phyloP scores from a whole-genome alignment of 2,797 vertebrate genomes.

The Lepilemur ruficaudatus region DNA sequence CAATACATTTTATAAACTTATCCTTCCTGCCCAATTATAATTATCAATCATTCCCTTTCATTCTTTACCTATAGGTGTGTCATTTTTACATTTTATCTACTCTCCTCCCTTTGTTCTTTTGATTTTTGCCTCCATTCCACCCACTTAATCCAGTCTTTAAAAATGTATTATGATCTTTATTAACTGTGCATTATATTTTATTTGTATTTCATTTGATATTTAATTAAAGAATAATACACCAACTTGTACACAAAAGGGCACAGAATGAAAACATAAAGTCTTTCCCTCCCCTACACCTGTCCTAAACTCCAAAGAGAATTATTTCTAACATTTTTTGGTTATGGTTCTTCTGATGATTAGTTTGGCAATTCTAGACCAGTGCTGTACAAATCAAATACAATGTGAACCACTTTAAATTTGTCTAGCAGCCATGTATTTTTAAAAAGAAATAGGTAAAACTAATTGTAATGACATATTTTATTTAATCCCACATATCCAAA shows the following conservation, averaged over 20 bases:
- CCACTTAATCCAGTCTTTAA: background rate
- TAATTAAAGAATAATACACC: background rate
- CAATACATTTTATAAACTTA: background rate
- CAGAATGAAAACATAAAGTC: background rate
- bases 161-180: background rate
- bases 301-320: background rate
- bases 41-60: background rate
- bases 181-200: background rate
- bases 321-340: background rate
- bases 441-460: background rate
- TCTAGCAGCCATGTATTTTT: background rate
- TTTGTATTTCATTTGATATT: background rate
- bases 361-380: background rate
- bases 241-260: background rate
- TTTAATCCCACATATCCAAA: background rate
- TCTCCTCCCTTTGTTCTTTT: background rate
- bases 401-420: background rate
- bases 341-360: background rate
- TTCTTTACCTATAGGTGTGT: background rate
- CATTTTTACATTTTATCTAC: background rate
- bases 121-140: background rate
- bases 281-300: background rate
- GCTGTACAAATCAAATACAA: background rate
- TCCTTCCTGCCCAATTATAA: background rate
- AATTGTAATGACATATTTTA: background rate